phyloP scores from a whole-genome alignment of 2,888 invertebrate genomes.

The Eupithecia abbreviata region DNA sequence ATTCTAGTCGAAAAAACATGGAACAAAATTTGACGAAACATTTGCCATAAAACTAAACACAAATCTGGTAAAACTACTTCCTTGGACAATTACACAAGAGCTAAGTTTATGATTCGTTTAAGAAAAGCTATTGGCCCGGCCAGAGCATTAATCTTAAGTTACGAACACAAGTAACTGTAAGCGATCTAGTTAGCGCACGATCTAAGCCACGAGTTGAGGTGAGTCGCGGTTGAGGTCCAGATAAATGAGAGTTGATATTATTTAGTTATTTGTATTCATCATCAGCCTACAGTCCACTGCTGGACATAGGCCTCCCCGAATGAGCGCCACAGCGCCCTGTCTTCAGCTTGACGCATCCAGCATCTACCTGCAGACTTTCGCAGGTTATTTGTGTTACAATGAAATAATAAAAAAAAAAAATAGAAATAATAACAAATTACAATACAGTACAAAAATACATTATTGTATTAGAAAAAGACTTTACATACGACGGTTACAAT shows the following conservation, averaged over 20 bases:
- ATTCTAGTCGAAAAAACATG: not conserved
- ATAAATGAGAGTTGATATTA: constrained; percentile 3
- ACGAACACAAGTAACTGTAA: constrained; percentile 25
- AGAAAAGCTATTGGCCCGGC: constrained; percentile 17
- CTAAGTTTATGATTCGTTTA: constrained; percentile 23
- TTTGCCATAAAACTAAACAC: not conserved
- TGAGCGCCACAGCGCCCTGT: no score
- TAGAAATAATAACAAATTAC: no score
- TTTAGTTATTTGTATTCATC: not conserved
- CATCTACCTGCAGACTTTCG: no score
- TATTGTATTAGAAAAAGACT: no score
- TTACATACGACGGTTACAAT: no score
- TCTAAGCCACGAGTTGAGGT: constrained; percentile 23
- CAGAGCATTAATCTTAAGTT: constrained; percentile 8
- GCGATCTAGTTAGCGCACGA: constrained; percentile 27
- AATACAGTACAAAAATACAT: no score
- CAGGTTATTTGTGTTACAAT: no score
- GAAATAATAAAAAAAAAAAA: no score
- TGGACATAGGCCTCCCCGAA: no score
- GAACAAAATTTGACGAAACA: not conserved
- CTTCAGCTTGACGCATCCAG: no score
- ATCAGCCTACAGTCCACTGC: no score
- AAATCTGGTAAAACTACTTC: not conserved
- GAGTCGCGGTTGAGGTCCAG: constrained; percentile 9
- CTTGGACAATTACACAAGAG: constrained; percentile 7